A percentile compares a stretch with the other conserved stretches of the same genome.
These are phyloP conservation scores for Cephus runcator DNA, from an alignment of 2,888 invertebrate genomes.

Conservation along the genomic window DNA sequence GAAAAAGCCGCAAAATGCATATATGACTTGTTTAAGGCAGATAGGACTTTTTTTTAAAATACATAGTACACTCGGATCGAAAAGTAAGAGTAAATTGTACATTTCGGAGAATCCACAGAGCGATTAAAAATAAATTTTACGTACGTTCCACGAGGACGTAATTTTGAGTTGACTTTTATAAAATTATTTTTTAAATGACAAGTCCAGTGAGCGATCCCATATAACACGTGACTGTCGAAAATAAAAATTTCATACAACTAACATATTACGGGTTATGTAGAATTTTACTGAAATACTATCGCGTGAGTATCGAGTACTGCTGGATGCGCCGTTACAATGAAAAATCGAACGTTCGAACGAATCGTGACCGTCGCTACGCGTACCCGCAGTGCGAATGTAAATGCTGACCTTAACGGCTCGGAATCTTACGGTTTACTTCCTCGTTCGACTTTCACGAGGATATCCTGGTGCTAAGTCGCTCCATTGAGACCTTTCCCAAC, in stretches of 20 bases:
- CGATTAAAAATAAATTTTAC: background rate
- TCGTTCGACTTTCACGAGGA: constrained; percentile 1
- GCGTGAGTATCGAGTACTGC: background rate
- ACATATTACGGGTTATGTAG: background rate
- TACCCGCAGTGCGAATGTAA: background rate
- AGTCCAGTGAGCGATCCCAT: background rate
- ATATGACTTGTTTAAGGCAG: too few relatives aligned
- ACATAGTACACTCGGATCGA: background rate
- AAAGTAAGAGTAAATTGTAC: background rate
- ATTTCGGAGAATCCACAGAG: background rate
- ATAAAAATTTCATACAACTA: background rate
- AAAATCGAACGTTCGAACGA: background rate
- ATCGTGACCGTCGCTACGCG: background rate
- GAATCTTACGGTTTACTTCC: background rate
- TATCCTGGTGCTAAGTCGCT: background rate
- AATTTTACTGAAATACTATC: background rate
- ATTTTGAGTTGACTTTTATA: background rate
- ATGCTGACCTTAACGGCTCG: background rate
- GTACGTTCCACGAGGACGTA: background rate
- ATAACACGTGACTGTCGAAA: background rate
- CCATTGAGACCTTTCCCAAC: background rate
- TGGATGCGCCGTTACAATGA: background rate
- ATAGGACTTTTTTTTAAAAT: background rate
- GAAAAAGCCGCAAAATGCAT: too few relatives aligned
- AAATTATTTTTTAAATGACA: background rate